Evolutionary conservation across 2,797 vertebrate genomes (phyloP), one percentile per base, ranked within the genome.

Genomic region (Phataginus tricuspis): DNA sequence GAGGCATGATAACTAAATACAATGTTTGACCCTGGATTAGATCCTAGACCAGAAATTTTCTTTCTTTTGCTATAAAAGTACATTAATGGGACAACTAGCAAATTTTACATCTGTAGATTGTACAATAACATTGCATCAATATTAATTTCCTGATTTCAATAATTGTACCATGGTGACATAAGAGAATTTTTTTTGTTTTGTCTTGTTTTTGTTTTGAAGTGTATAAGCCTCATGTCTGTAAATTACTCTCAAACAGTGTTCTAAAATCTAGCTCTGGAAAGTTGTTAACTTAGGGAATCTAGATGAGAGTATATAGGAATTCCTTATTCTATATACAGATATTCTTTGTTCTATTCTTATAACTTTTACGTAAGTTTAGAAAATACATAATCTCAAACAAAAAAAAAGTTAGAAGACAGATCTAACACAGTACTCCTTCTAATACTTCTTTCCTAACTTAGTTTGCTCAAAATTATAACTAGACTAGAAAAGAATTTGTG

Each of bases 381-480:
- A 86, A 57, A 83, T 77, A 68, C 14, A 45, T 86, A 74, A 86
- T 7, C 21, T 72, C 39, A 75, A 51, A 45, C 4, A 49, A 34
- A 82, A 90, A 68, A 55, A 11, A 91, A 87, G 29, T 90, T 84
- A 79, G 64, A 93, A 95, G 71, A 55, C 15, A 79, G 7, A 49
- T 59, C 18, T 84, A 49, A 55, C 34, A 53, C 1, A 91, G 61
- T 63, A 88, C 8, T 57, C 34, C 29, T 66, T 92, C 75, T 72
- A 37, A 15, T 59, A 78, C 15, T 31, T 90, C 57, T 8, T 51
- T 1, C 34, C 49, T 79, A 75, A 69, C 27, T 42, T 74, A 85
- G 7, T 10, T n/a, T 63, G 23, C 71, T 90, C 51, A 63, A 87
- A 79, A 91, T 80, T 87, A 68, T 79, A 93, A 64, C 61, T 31